Base-by-base conservation (phyloP, 23 tunicate species). In the Corella eumyota region DNA sequence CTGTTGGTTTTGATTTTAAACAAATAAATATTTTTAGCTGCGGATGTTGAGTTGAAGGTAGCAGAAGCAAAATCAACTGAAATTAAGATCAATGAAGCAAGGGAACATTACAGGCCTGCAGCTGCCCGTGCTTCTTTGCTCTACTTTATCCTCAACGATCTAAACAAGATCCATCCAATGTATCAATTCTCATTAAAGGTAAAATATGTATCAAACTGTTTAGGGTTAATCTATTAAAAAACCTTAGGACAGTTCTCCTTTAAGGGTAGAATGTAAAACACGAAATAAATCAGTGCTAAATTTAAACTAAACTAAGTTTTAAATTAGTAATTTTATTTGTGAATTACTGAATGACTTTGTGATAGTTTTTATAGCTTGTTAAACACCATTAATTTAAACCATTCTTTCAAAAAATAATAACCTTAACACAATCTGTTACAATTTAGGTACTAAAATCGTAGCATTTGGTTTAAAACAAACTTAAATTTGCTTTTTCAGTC, bases 161-260 rank as follows among this genome's bases (percentile, higher is more conserved):
- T 90, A 61, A 67, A 90, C 79, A 90, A 90, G 50, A 90, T 79
- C 29, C 97, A 90, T 65, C 97, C 97, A 15, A 90, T 90, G 97
- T 90, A 90, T 33, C 97, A 90, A 58, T 90, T 90, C 75, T 90
- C 97, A 1, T 75, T 90, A 47, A 90, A 90, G 71, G 95, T 84
- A 23, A 34, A 65, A 19, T n/a, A 11, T 29, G 27, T 60, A 7
- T 6, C 21, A 30, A 15, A n/a, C n/a, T n/a, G 17, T 13, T 44
- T n/a, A n/a, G n/a, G n/a, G n/a, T n/a, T n/a, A n/a, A n/a, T 44
- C 13, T 17, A 44, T 13, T 13, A 44, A 13, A 44, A 13, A 44
- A 13, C 49, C 49, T 13, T 44, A 17, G 13, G 17, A 13, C 49
- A 44, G 49, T 44, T 44, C 49, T 44, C 49, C 13, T 44, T 44